These are phyloP conservation scores for Busseola fusca DNA, from an alignment of 2,888 invertebrate genomes.

Conservation along the genomic window DNA sequence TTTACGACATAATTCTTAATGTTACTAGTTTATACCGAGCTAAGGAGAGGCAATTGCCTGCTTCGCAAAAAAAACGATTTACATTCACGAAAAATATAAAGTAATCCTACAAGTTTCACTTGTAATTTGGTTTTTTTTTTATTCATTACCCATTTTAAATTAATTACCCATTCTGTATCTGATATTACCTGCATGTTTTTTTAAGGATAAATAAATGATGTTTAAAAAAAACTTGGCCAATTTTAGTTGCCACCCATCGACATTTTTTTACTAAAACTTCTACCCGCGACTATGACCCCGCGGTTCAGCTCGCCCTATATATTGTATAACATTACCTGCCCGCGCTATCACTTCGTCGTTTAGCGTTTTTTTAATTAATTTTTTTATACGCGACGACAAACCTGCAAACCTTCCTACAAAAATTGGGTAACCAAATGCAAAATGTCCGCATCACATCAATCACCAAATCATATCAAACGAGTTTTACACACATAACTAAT, in stretches of 20 bases:
- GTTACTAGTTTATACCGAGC: conserved; percentile 28
- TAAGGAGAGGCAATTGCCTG: background rate
- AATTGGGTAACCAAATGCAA: too few species aligned
- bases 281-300: too few species aligned
- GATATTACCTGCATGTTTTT: background rate
- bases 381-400: too few species aligned
- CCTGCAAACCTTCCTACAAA: too few species aligned
- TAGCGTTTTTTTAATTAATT: too few species aligned
- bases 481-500: background rate
- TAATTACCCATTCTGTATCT: background rate
- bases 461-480: background rate
- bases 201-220: background rate
- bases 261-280: background rate
- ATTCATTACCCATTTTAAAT: too few species aligned
- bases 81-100: background rate
- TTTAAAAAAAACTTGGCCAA: conserved; percentile 7
- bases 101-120: conserved; percentile 9
- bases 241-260: background rate
- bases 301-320: too few species aligned
- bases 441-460: background rate
- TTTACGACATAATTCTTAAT: conserved; percentile 28
- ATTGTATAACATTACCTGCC: too few species aligned
- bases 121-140: background rate
- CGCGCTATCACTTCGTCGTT: too few species aligned
- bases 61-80: conserved; percentile 14